phyloP scores from a whole-genome alignment of 2,888 invertebrate species.

The Lomographa bimaculata region DNA sequence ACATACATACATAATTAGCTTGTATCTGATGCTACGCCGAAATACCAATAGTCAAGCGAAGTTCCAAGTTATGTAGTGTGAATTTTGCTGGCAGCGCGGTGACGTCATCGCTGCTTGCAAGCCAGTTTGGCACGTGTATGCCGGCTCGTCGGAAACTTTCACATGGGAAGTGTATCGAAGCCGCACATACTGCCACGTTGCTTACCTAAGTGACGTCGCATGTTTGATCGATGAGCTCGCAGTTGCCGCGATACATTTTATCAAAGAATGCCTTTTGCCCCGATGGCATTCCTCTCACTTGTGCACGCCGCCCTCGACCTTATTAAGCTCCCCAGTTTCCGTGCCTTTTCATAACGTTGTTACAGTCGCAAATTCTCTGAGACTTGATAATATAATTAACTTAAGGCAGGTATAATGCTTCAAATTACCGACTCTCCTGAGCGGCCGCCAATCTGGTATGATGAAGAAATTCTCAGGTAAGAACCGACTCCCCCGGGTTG shows the following conservation, averaged over 20 bases:
- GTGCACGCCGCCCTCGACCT: conserved; percentile 38
- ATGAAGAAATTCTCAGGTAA: conserved; percentile 43
- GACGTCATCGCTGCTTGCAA: conserved; percentile 23
- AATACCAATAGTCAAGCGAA: conserved; percentile 18
- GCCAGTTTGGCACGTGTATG: conserved; percentile 47
- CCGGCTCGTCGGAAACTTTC: conserved; percentile 43
- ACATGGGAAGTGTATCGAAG: conserved; percentile 36
- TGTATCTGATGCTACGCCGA: conserved; percentile 7
- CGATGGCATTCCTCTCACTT: conserved; percentile 35
- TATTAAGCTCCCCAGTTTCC: conserved; percentile 54
- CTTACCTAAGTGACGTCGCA: conserved; percentile 38
- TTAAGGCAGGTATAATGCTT: conserved; percentile 52
- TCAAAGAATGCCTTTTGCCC: conserved; percentile 41
- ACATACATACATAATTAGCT: conserved; percentile 10
- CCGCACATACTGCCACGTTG: conserved; percentile 26
- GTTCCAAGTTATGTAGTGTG: conserved; percentile 27
- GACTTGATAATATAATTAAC: conserved; percentile 61
- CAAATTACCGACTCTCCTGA: conserved; percentile 49
- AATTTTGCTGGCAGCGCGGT: conserved; percentile 22
- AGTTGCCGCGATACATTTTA: conserved; percentile 60
- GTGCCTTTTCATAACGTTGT: conserved; percentile 57
- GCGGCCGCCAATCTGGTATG: conserved; percentile 48
- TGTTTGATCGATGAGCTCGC: conserved; percentile 69
- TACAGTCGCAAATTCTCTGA: conserved; percentile 57
- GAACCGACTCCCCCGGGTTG: conserved; percentile 31